Conservation (phyloP, 2,113 vertebrate genomes). For the Pristiophorus japonicus region DNA sequence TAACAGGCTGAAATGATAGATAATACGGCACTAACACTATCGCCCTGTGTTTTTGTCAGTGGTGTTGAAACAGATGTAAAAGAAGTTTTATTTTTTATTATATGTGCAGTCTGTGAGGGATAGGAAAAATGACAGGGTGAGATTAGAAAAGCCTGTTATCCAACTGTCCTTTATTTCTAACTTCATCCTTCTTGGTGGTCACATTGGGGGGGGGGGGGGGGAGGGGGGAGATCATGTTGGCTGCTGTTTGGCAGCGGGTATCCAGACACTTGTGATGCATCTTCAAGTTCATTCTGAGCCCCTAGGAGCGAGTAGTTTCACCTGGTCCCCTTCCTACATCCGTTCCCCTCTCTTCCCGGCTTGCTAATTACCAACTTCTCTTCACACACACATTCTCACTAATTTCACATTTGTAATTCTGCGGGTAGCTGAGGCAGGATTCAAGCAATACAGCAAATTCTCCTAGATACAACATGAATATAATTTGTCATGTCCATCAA, state of each 20-base stretch:
- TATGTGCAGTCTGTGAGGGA: constrained; percentile 50
- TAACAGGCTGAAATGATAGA: not conserved
- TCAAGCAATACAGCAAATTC: constrained; percentile 74
- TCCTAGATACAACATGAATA: constrained; percentile 75
- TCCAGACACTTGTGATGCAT: constrained; percentile 38
- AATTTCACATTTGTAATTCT: constrained; percentile 98
- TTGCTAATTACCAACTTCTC: constrained; percentile 82
- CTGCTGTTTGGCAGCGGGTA: constrained; percentile 45
- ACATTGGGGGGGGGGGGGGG: constrained; percentile 36
- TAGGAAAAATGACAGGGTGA: constrained; percentile 44
- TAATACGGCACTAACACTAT: not conserved
- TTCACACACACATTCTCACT: constrained; percentile 91
- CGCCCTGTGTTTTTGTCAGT: not conserved
- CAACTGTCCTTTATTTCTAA: constrained; percentile 51
- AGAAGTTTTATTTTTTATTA: constrained; percentile 40
- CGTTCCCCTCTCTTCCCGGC: constrained; percentile 46
- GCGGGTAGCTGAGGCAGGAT: constrained; percentile 72
- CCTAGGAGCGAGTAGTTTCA: constrained; percentile 54
- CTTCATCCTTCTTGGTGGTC: constrained; percentile 44
- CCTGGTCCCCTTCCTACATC: constrained; percentile 51
- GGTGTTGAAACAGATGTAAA: constrained; percentile 45
- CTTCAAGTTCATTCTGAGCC: constrained; percentile 47
- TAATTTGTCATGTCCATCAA: constrained; percentile 68
- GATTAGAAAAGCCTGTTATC: constrained; percentile 47
- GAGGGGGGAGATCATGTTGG: constrained; percentile 46